Evolutionary conservation across 2,113 vertebrate genomes (phyloP).

Genomic region (Chlorodrepanis virens): DNA sequence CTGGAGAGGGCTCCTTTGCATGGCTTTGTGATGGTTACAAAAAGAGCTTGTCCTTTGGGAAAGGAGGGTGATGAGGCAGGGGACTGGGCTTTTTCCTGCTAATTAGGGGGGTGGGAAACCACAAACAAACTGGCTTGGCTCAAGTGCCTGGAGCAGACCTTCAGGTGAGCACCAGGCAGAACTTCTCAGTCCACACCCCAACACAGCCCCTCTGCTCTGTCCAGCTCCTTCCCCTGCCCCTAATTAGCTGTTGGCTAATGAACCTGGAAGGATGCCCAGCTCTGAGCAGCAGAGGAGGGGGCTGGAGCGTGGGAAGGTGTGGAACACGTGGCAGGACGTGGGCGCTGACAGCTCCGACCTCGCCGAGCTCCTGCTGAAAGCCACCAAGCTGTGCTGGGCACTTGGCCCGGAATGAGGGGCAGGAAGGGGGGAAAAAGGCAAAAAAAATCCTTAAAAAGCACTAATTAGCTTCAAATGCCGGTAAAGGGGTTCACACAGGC

Average conservation of each 20-base stretch:
- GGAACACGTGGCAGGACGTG: background rate
- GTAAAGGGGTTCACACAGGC: background rate
- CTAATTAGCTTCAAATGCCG: background rate
- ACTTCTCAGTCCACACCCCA: accelerated
- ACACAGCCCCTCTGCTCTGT: background rate
- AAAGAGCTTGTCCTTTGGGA: background rate
- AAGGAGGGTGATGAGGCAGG: background rate
- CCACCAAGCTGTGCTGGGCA: background rate
- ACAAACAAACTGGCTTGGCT: background rate
- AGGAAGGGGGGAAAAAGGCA: background rate
- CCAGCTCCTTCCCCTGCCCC: background rate
- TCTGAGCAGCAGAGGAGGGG: background rate
- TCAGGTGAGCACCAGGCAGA: background rate
- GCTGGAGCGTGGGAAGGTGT: background rate
- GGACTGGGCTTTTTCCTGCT: background rate
- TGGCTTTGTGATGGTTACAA: background rate
- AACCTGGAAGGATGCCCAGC: background rate
- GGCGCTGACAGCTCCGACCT: background rate
- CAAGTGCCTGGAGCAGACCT: background rate
- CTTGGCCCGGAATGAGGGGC: background rate
- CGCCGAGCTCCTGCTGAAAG: background rate
- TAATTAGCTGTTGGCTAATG: background rate
- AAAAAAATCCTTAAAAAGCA: background rate
- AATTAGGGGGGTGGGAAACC: background rate
- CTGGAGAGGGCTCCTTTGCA: background rate